Percentiles rank a stretch among this genome's conserved stretches.
phyloP scores from a whole-genome alignment of 35 echinoderm and acorn worm genomes.

The Ophiothrix spiculata region DNA sequence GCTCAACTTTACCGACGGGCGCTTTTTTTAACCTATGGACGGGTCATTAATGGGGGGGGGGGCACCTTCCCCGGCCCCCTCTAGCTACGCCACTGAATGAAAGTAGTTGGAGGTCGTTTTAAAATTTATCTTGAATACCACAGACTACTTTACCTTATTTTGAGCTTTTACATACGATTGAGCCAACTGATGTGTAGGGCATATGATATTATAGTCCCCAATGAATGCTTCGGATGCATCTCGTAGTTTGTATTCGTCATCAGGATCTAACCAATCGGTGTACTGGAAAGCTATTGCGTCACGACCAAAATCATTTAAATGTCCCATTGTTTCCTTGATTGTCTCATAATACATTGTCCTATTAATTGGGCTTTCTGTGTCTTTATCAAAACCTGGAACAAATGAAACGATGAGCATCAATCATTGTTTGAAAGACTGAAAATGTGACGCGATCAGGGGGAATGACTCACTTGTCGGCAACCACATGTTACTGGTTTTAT shows the following conservation, averaged over 20 bases:
- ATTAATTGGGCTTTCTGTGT: conserved; percentile 63
- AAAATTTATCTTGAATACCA: no score
- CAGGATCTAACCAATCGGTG: conserved; percentile 84
- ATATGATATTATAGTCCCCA: conserved; percentile 58
- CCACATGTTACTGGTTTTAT: no score
- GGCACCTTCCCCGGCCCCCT: no score
- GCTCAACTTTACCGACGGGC: no score
- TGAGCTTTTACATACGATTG: conserved; percentile 39
- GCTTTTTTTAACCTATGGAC: no score
- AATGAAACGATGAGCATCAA: no score
- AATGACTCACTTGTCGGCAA: no score
- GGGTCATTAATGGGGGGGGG: no score
- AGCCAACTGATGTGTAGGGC: conserved; percentile 58
- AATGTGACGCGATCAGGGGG: no score
- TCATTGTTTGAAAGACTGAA: no score
- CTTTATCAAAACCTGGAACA: conserved; percentile 14
- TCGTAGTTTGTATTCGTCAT: conserved; percentile 55
- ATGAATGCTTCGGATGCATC: conserved; percentile 31
- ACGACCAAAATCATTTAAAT: conserved; percentile 54
- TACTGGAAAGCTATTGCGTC: conserved; percentile 85
- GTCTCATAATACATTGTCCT: conserved; percentile 16
- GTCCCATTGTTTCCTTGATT: conserved; percentile 1
- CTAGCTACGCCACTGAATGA: no score
- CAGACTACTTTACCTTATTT: conserved; percentile 4
- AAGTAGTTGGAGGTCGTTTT: no score